Base-by-base conservation (phyloP, 2,113 vertebrate species). In the Strix aluco region DNA sequence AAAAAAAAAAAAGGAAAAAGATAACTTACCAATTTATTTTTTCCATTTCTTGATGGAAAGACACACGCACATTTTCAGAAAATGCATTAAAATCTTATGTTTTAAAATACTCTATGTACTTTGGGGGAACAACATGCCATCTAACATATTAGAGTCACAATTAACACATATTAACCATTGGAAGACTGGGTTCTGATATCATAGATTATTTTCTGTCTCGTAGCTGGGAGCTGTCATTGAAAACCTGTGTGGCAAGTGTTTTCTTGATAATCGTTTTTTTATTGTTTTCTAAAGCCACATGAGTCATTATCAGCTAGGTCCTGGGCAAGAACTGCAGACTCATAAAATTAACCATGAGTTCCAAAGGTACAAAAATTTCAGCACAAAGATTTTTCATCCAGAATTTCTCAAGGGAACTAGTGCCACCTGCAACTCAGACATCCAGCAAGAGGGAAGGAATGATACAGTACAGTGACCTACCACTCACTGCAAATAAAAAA, bases 381-480 rank as follows among this genome's bases (percentile, higher is more conserved):
- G 51, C 47, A 80, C 36, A 55, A 46, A 58, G 13, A 49, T 40
- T 81, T 90, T 90, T 84, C 21, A 66, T 44, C 11, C 27, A 38
- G 62, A 75, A 72, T 75, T 94, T 94, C 83, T 63, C 73, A 81
- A 15, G 34, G 83, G 57, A 95, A 82, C 15, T 46, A 19, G 17
- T 93, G 49, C 36, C 44, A 87, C 77, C 47, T 65, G 21, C 44
- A 92, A 88, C 22, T 78, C 61, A 72, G 52, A 67, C 19, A 75
- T 30, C 17, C 40, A 89, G 21, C 47, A 81, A 72, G 83, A 86
- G 27, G 40, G 47, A 88, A 94, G 36, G 61, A 84, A 70, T 36
- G 49, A 80, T 25, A 38, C 44, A 38, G 8, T 10, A 25, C 38
- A 3, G 2, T 57, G 20, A 77, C n/a, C 34, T 54, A 36, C n/a